Percentiles rank a stretch among this genome's conserved stretches.
These are phyloP conservation scores for Leucophenga maculata DNA, from an alignment of 2,888 invertebrate species.

Conservation along the genomic window DNA sequence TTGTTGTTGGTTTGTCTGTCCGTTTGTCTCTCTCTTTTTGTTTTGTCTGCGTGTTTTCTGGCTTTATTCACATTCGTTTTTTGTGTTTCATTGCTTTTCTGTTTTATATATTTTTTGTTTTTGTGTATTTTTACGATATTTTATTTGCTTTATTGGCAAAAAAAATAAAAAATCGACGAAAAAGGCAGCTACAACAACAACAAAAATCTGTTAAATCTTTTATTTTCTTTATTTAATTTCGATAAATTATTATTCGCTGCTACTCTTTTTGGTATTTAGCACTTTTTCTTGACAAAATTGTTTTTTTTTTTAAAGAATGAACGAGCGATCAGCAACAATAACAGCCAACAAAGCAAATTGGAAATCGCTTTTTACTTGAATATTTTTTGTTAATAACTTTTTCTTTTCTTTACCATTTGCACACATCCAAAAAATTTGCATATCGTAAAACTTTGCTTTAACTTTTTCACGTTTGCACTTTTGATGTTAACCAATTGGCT, in stretches of 20 bases:
- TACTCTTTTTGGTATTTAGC: constrained; percentile 37
- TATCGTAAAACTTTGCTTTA: constrained; percentile 6
- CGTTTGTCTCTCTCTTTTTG: constrained; percentile 30
- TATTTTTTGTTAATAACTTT: constrained; percentile 20
- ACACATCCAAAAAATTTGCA: background rate
- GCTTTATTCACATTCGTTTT: background rate
- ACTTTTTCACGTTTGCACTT: background rate
- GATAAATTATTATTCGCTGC: constrained; percentile 25
- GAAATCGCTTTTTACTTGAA: background rate
- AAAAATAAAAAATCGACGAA: constrained; percentile 34
- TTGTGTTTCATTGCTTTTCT: too few relatives aligned
- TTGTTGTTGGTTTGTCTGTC: constrained; percentile 26
- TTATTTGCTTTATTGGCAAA: constrained; percentile 60
- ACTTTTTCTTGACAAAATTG: constrained; percentile 16
- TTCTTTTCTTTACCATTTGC: constrained; percentile 28
- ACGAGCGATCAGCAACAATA: background rate
- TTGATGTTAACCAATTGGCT: background rate
- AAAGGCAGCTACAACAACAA: constrained; percentile 32
- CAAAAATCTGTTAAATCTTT: constrained; percentile 44
- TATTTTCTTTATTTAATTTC: constrained; percentile 27
- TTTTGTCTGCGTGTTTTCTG: constrained; percentile 13
- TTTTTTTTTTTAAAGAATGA: constrained; percentile 1
- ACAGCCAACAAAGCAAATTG: constrained; percentile 28
- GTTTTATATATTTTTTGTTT: constrained; percentile 24
- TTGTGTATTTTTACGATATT: constrained; percentile 53